Evolutionary conservation across 2,888 invertebrate species (phyloP).

Genomic region (Euplexia lucipara): DNA sequence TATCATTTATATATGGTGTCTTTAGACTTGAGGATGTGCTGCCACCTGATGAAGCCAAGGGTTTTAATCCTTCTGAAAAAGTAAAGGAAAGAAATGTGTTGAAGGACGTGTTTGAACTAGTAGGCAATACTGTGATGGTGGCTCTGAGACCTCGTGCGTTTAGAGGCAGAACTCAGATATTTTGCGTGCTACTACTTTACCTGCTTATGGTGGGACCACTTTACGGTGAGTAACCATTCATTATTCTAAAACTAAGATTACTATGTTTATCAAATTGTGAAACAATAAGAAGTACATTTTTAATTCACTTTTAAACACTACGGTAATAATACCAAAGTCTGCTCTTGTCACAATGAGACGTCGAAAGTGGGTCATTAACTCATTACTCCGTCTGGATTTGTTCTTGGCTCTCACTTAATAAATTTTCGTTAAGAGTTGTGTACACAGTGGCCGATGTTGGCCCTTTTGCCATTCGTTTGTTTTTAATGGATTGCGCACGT

Average conservation of each 20-base stretch:
- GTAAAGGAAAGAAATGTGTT: conserved; percentile 69
- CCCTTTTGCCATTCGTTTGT: conserved; percentile 39
- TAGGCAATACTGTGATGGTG: conserved; percentile 84
- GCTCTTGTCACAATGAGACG: conserved; percentile 47
- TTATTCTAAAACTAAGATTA: not conserved
- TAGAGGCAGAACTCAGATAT: conserved; percentile 81
- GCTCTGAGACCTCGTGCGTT: conserved; percentile 78
- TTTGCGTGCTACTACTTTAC: conserved; percentile 82
- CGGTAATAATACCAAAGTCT: conserved; percentile 33
- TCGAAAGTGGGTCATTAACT: conserved; percentile 62
- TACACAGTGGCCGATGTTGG: conserved; percentile 35
- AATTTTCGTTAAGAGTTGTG: conserved; percentile 49
- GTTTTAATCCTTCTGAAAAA: conserved; percentile 32
- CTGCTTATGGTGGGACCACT: conserved; percentile 88
- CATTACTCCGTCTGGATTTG: conserved; percentile 59
- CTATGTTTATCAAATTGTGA: not conserved
- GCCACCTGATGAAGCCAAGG: conserved; percentile 59
- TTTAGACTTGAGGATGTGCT: conserved; percentile 83
- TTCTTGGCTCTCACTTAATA: conserved; percentile 54
- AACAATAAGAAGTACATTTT: conserved; percentile 15
- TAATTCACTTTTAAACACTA: conserved; percentile 21
- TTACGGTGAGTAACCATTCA: conserved; percentile 81
- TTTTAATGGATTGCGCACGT: conserved; percentile 33
- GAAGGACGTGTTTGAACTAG: conserved; percentile 79
- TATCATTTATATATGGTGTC: conserved; percentile 82